A percentile compares a stretch with the other conserved stretches of the same genome.
Conservation (phyloP, 2,797 vertebrate species). For the Enteromius radiatus region DNA sequence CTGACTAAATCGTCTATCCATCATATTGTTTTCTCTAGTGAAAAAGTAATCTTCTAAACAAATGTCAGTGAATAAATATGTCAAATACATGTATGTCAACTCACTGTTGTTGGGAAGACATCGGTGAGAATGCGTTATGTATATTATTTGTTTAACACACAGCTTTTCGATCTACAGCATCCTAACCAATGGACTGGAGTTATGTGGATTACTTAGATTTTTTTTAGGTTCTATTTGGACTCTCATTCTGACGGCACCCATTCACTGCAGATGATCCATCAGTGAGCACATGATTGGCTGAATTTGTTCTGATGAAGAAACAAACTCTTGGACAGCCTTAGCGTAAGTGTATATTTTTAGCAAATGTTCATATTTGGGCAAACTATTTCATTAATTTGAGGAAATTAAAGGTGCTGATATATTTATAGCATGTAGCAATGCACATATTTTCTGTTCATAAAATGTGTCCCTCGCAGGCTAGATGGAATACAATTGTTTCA, state of each 20-base stretch:
- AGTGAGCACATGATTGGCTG: neutral
- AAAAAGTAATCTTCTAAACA: neutral
- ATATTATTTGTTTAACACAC: neutral
- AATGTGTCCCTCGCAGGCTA: neutral
- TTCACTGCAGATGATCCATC: neutral
- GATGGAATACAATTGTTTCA: neutral
- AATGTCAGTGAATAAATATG: neutral
- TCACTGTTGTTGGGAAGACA: neutral
- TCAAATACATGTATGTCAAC: too few relatives aligned
- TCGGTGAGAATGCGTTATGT: neutral
- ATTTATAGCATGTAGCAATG: neutral
- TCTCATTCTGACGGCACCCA: neutral
- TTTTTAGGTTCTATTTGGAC: neutral
- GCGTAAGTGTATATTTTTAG: neutral
- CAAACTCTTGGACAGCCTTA: neutral
- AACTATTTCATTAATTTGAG: neutral
- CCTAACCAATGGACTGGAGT: neutral
- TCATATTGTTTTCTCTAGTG: neutral
- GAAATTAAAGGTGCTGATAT: constrained; percentile 3
- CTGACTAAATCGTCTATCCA: neutral
- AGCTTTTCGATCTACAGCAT: neutral
- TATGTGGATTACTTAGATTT: neutral
- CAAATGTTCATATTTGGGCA: neutral
- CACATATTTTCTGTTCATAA: neutral
- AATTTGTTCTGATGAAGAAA: neutral